Conservation (phyloP, 2,113 vertebrate species). For the Egretta garzetta region DNA sequence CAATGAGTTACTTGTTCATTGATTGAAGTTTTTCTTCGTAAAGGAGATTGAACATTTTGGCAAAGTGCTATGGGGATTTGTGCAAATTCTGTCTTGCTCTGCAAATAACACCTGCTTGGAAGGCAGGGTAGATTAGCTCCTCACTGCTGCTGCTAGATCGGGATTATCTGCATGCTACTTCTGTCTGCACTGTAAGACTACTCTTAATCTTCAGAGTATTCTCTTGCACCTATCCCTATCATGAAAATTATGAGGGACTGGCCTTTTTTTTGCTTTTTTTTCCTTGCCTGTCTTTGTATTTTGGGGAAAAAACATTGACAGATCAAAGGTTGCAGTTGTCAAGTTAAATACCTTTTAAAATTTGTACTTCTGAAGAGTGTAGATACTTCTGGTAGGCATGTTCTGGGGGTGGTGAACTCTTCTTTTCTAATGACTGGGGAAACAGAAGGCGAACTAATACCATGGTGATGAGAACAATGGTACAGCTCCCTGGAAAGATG, state of each 20-base stretch:
- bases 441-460: background rate
- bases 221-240: background rate
- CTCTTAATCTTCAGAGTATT: background rate
- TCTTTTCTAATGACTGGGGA: background rate
- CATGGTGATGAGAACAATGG: background rate
- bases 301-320: background rate
- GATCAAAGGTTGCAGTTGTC: background rate
- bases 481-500: background rate
- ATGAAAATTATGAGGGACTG: background rate
- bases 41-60: constrained; percentile 11
- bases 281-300: background rate
- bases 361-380: background rate
- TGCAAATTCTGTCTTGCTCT: background rate
- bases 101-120: background rate
- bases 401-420: background rate
- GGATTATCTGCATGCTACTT: background rate
- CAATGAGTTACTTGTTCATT: background rate
- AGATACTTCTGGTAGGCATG: background rate
- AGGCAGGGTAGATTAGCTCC: background rate
- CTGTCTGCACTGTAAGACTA: background rate
- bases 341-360: background rate
- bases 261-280: rapidly evolving
- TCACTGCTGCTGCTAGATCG: background rate
- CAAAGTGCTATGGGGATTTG: background rate
- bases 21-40: background rate